Base-by-base conservation (phyloP, 2,113 vertebrate species). In the Perca flavescens region DNA sequence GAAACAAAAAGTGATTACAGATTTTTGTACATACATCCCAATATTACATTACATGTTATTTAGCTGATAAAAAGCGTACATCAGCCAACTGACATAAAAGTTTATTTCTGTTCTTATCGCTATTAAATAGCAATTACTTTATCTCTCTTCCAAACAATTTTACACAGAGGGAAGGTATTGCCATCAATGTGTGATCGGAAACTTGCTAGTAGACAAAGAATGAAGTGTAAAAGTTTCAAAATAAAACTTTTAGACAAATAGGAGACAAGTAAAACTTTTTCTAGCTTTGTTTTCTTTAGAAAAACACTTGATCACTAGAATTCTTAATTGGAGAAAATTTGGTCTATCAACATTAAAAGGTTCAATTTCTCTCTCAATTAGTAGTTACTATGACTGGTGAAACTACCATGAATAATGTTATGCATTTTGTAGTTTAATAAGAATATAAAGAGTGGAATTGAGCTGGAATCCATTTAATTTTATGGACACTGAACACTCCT, bases 1-100 rank as follows among this genome's bases (percentile, higher is more conserved):
- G 78, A 85, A 89, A 70, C 50, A 81, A 71, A 84, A 56, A 9
- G 61, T 79, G 28, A 75, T 75, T 78, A 49, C n/a, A 54, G 15
- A 63, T 46, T 74, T 65, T 56, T 61, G 16, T 57, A 58, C 22
- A 12, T 53, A 36, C 17, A 52, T 25, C 19, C 28, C 60, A 77
- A 28, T 28, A 28, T 28, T 28, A 28, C 28, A 28, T 28, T 28
- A 28, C 28, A 28, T 28, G 28, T 28, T 28, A 28, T 28, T 28
- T 28, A 28, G 28, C 28, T 28, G 28, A 81, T 40, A 70, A 84
- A 71, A 69, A 78, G 52, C 74, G 7, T 63, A 40, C 10, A 60
- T 77, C 28, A 71, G 40, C 49, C 52, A 68, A 22, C 9, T 57
- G 58, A 66, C 57, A 17, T 34, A 4, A 52, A 52, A 36, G 19